Conservation (phyloP, 2,113 vertebrate genomes). For the Pluvialis apricaria region DNA sequence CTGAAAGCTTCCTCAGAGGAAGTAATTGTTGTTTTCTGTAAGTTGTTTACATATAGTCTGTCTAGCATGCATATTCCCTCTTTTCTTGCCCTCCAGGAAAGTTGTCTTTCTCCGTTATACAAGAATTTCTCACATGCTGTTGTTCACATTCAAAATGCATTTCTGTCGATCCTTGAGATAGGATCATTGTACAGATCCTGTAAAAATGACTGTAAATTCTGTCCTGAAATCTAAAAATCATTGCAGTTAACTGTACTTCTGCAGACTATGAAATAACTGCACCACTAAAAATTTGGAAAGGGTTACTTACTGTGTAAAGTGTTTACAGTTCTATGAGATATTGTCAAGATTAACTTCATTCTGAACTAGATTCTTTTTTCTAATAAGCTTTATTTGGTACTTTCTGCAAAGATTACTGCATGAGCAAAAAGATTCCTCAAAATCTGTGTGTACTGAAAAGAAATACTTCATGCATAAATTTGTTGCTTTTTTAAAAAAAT, state of each 20-base stretch:
- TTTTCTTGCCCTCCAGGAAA: neutral
- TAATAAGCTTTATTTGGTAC: neutral
- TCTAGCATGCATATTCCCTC: neutral
- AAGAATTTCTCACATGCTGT: neutral
- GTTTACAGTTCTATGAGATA: neutral
- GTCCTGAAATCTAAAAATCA: neutral
- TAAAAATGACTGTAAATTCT: neutral
- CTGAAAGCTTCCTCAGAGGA: neutral
- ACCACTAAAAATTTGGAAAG: neutral
- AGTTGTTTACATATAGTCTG: neutral
- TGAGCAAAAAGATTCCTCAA: neutral
- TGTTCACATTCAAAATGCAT: neutral
- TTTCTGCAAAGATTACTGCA: neutral
- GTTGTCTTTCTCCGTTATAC: neutral
- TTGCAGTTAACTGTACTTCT: neutral
- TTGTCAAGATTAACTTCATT: neutral
- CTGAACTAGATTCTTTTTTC: neutral
- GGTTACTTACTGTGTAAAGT: neutral
- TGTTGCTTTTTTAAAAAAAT: neutral
- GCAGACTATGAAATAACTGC: neutral
- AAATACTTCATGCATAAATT: neutral
- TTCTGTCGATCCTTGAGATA: neutral
- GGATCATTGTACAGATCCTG: neutral
- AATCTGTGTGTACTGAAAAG: neutral
- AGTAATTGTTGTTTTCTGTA: neutral